Base-by-base conservation (phyloP, 2,113 vertebrate species). In the Aptenodytes patagonicus region DNA sequence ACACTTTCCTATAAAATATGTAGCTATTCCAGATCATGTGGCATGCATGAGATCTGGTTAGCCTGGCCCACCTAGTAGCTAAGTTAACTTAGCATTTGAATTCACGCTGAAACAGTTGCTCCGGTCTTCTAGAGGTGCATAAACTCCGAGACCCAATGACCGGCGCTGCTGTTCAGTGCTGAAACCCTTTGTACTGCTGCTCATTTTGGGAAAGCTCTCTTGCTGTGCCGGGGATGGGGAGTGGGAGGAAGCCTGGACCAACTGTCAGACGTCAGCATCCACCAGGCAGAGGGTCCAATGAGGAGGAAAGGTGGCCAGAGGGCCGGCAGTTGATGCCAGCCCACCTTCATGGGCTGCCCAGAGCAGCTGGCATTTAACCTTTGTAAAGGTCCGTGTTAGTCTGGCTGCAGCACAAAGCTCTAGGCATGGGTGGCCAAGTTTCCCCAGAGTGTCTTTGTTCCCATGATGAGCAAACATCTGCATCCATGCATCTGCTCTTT, bases 91-190 rank as follows among this genome's bases (percentile, higher is more conserved):
- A 21, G 32, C 24, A 5, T 34, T 86, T 58, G 66, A 58, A 54
- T 47, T 83, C n/a, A 46, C 9, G 1, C 44, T 22, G 57, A 25
- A 78, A 46, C 16, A 26, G 57, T 64, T 1, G 2, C 47, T 83
- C n/a, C 3, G 21, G 12, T 47, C 47, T 22, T 17, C 11, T 6
- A 21, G 71, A 54, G 71, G 31, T 29, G 15, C 42, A 31, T 12
- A 26, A 79, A 5, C 22, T 29, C 81, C 3, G 0, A 0, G 7
- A 17, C 40, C 12, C 65, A 12, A 0, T 8, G 55, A 44, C 36
- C 6, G 5, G 57, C 7, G 1, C 34, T 12, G 46, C 64, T 4
- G 0, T 12, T 87, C 24, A 0, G 1, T 38, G 66, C 55, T 32
- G 73, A 66, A 89, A 70, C 51, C 44, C 51, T 73, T 42, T 1